Evolutionary conservation across 2,113 vertebrate genomes (phyloP), one percentile per base, ranked within the genome.

Genomic region (Amblyopsis rosae): DNA sequence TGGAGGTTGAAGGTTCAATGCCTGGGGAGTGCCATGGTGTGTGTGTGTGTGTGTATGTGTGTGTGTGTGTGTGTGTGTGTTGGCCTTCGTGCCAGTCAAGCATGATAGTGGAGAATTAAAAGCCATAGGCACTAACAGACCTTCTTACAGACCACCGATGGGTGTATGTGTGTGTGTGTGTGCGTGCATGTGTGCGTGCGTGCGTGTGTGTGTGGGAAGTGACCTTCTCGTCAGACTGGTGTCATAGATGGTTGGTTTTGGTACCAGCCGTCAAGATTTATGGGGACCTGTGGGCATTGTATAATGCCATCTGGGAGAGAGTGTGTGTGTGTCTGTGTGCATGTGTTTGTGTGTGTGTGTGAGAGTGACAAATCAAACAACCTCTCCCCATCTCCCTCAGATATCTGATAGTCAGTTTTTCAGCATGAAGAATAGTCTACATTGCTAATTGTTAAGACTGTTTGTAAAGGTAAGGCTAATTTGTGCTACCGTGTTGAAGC

Each of bases 101-200:
- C 87, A 79, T 82, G 86, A 88, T 87, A 79, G 68, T 55, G 76
- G 84, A 81, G 80, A 88, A 89, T 83, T 84, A 84, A 86, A 86
- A 87, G 71, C 89, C 56, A 47, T 63, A 61, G 78, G 87, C 81
- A 2, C 49, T 33, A 8, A 70, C 57, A 81, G 84, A 84, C 87
- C 83, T 88, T 88, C 87, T 83, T 81, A 77, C 84, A 79, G 77
- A 79, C 67, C 70, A 69, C 66, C 72, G 63, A 32, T 12, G 58
- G 41, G 33, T 41, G 33, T 60, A 65, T 64, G 15, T 54, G 53
- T 32, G 55, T 26, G 17, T 32, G 16, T 26, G 55, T 17, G 16
- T 56, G 54, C 12, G 55, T 57, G 19, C 26, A 9, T 57, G 55
- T 32, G 63, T 61, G 53, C 46, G 73, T 4, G 67, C 47, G 48